Percentiles rank a stretch among this genome's conserved stretches.
These are phyloP conservation scores for Gastrophryne carolinensis DNA, from an alignment of 2,797 vertebrate genomes.

Conservation along the genomic window DNA sequence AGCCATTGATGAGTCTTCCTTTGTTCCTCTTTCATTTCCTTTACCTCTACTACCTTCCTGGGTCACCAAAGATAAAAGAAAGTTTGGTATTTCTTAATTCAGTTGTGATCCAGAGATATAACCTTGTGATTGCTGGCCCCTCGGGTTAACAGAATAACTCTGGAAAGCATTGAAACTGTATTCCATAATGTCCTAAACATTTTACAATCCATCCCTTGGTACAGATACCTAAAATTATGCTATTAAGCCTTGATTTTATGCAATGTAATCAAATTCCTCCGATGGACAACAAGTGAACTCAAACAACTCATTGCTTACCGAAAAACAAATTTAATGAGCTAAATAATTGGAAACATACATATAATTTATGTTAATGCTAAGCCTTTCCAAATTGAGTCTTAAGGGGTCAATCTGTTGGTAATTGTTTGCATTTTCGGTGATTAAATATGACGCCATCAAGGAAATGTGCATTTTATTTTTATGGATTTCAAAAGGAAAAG, in stretches of 20 bases:
- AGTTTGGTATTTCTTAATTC: constrained; percentile 4
- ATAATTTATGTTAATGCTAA: constrained; percentile 68
- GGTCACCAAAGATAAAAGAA: constrained; percentile 16
- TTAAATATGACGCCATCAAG: constrained; percentile 68
- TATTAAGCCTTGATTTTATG: constrained; percentile 50
- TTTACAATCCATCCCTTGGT: neutral
- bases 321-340: constrained; percentile 69
- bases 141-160: neutral
- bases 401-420: constrained; percentile 73
- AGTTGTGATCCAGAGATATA: constrained; percentile 1
- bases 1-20: constrained; percentile 55
- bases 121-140: constrained; percentile 1
- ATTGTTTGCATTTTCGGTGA: constrained; percentile 70
- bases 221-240: constrained; percentile 47
- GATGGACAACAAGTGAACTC: constrained; percentile 52
- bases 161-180: neutral
- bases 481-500: constrained; percentile 61
- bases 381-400: constrained; percentile 74
- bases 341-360: constrained; percentile 78
- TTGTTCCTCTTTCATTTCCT: constrained; percentile 68
- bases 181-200: neutral
- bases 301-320: constrained; percentile 64
- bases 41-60: constrained; percentile 49
- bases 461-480: constrained; percentile 61
- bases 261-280: constrained; percentile 61